Conservation (phyloP, 2,888 invertebrate species). For the Stenchaetothrips biformis region DNA sequence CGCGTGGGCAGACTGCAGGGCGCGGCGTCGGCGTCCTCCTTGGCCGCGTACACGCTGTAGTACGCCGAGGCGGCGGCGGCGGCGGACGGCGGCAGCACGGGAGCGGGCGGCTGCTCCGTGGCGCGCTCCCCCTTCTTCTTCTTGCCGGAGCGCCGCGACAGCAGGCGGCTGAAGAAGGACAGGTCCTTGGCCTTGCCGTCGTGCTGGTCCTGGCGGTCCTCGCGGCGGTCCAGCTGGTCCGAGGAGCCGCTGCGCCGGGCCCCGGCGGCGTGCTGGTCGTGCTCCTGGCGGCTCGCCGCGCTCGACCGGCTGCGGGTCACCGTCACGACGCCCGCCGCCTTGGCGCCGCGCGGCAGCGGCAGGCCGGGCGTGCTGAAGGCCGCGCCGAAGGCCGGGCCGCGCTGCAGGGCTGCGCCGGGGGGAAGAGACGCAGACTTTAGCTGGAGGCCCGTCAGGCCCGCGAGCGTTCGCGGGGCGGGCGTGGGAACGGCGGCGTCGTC, state of each 20-base stretch:
- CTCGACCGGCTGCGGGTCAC: constrained; percentile 45
- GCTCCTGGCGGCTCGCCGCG: constrained; percentile 48
- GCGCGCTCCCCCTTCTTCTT: constrained; percentile 58
- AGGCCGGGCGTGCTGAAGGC: constrained; percentile 43
- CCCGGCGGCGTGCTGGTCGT: constrained; percentile 51
- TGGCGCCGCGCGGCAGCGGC: not conserved
- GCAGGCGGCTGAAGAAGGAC: constrained; percentile 61
- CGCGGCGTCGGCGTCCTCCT: constrained; percentile 35
- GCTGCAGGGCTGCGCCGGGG: constrained; percentile 56
- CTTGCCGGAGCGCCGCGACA: constrained; percentile 65
- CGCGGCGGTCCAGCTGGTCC: constrained; percentile 39
- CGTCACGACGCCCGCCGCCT: constrained; percentile 25
- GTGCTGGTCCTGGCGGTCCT: constrained; percentile 21
- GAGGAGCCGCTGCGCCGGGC: constrained; percentile 40
- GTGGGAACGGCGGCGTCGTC: constrained; percentile 28
- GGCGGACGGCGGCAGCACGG: not conserved
- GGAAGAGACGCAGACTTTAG: constrained; percentile 62
- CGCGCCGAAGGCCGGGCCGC: constrained; percentile 46
- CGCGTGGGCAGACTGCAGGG: constrained; percentile 45
- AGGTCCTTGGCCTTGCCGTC: constrained; percentile 19
- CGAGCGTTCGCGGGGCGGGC: constrained; percentile 30
- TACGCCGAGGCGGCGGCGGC: not conserved
- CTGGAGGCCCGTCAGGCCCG: constrained; percentile 28
- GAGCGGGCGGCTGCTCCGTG: constrained; percentile 38
- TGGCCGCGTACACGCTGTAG: constrained; percentile 29